Conservation (phyloP, 2,113 vertebrate species). For the Gracilinanus agilis region DNA sequence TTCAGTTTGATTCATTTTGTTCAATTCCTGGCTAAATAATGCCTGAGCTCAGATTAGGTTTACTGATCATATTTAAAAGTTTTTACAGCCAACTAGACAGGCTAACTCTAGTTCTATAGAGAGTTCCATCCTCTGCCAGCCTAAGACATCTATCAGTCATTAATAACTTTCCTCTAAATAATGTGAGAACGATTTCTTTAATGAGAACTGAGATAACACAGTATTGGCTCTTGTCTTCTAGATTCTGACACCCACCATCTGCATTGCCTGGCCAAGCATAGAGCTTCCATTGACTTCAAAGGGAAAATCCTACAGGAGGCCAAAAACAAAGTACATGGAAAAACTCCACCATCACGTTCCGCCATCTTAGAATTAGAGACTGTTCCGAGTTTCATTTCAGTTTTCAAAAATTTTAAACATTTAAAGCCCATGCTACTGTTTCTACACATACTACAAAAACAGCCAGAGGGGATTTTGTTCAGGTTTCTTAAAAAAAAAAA, state of each 20-base stretch:
- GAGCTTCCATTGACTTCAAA: neutral
- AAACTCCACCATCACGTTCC: neutral
- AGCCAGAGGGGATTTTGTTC: neutral
- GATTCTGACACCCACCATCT: fast-evolving
- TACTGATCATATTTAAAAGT: neutral
- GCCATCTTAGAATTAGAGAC: neutral
- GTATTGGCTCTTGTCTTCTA: neutral
- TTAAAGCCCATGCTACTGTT: neutral
- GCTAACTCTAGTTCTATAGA: neutral
- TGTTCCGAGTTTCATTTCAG: neutral
- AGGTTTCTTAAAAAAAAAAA: neutral
- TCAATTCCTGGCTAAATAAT: neutral
- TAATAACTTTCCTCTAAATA: neutral
- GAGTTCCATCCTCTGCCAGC: neutral
- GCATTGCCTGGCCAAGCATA: neutral
- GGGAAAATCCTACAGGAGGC: neutral
- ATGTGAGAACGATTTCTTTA: neutral
- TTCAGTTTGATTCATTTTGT: too few relatives aligned
- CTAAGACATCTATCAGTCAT: neutral
- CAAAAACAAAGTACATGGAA: too few relatives aligned
- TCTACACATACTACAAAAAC: neutral
- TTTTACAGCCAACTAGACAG: neutral
- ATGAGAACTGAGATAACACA: neutral
- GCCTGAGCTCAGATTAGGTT: neutral
- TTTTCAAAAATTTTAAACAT: neutral